A percentile compares a stretch with the other conserved stretches of the same genome.
Conservation (phyloP, 1,140 invertebrate genomes). For the Penaeus vannamei region DNA sequence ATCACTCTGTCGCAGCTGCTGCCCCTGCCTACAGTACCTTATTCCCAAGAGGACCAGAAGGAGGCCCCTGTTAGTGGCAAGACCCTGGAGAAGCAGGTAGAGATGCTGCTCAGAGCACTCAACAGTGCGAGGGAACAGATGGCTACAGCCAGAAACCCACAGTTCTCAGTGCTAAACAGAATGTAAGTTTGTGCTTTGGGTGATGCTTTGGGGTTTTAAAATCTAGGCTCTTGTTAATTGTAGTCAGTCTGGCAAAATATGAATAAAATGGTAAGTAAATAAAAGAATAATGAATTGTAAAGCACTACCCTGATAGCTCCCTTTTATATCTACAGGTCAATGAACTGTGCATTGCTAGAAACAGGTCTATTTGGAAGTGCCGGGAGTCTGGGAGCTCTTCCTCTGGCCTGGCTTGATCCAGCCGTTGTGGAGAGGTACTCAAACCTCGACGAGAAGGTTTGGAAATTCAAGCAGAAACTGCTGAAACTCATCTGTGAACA, state of each 20-base stretch:
- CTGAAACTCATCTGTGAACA: constrained; percentile 28
- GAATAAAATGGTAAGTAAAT: too few relatives aligned
- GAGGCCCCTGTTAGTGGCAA: neutral
- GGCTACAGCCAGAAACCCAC: constrained; percentile 38
- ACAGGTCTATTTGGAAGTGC: constrained; percentile 48
- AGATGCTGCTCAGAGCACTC: constrained; percentile 3
- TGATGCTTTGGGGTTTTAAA: neutral
- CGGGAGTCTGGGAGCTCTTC: constrained; percentile 38
- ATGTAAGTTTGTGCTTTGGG: constrained; percentile 12
- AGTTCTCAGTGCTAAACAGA: constrained; percentile 45
- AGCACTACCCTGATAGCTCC: neutral
- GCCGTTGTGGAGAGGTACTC: constrained; percentile 18
- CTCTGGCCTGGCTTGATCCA: constrained; percentile 42
- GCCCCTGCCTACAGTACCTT: neutral
- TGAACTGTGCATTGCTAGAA: constrained; percentile 44
- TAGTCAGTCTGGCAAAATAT: too few relatives aligned
- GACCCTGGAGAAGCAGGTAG: constrained; percentile 33
- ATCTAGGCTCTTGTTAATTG: neutral
- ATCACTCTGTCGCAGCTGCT: constrained; percentile 39
- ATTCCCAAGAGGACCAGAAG: neutral
- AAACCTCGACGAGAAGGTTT: constrained; percentile 1
- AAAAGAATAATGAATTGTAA: too few relatives aligned
- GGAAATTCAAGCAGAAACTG: constrained; percentile 52
- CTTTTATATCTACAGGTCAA: constrained; percentile 26
- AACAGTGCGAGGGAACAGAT: constrained; percentile 38